phyloP scores from a whole-genome alignment of 1,140 invertebrate genomes.

The Cataglyphis hispanica region DNA sequence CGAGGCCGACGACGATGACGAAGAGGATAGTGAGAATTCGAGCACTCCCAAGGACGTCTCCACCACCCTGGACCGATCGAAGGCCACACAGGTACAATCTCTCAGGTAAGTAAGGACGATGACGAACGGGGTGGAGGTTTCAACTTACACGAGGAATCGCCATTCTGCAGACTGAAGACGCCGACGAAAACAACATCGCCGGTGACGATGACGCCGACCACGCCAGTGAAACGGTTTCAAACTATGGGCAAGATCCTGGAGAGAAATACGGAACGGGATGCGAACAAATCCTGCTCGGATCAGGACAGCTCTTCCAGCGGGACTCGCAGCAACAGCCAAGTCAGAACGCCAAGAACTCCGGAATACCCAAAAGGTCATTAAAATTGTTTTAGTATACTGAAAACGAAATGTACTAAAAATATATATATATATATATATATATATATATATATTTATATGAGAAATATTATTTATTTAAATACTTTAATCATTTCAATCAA shows the following conservation, averaged over 20 bases:
- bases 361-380: conserved; percentile 50
- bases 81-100: conserved; percentile 75
- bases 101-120: conserved; percentile 74
- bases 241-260: conserved; percentile 35
- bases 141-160: neutral
- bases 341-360: conserved; percentile 17
- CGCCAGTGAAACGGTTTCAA: conserved; percentile 28
- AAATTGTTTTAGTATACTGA: neutral
- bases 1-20: conserved; percentile 32
- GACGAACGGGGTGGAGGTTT: neutral
- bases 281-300: conserved; percentile 19
- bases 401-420: too few relatives aligned
- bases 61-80: conserved; percentile 38
- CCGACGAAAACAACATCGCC: neutral
- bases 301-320: conserved; percentile 28
- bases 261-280: conserved; percentile 27
- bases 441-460: too few relatives aligned
- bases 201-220: conserved; percentile 23
- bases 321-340: conserved; percentile 55
- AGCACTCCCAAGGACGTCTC: conserved; percentile 29
- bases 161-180: conserved; percentile 49
- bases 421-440: too few relatives aligned
- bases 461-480: too few relatives aligned
- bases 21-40: conserved; percentile 2
- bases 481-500: too few relatives aligned